Percentiles rank a stretch among this genome's conserved stretches.
phyloP scores from a whole-genome alignment of 2,113 vertebrate species.

The Hydrochoerus hydrochaeris region DNA sequence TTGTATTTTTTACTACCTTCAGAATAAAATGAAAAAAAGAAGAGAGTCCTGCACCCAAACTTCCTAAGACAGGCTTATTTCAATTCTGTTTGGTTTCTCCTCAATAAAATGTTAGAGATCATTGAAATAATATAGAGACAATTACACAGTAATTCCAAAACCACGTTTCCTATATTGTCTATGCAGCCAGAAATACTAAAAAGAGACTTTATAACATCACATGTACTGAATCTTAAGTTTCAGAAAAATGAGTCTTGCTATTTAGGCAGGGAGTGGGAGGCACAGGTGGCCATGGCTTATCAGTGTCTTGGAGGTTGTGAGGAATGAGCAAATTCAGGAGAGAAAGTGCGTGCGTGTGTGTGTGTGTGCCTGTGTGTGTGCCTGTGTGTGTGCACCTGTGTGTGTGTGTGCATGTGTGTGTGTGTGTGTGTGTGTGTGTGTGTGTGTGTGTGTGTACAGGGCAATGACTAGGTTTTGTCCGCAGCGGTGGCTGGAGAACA shows the following conservation, averaged over 20 bases:
- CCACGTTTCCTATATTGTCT: neutral
- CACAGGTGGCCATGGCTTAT: neutral
- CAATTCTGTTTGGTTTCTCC: neutral
- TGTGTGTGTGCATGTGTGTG: neutral
- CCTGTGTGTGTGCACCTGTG: neutral
- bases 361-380: neutral
- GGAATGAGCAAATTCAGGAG: slow-evolving; percentile 12
- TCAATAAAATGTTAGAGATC: slow-evolving; percentile 30
- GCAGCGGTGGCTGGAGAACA: slow-evolving; percentile 54
- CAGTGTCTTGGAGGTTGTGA: neutral
- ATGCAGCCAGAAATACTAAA: neutral
- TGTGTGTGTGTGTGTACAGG: neutral
- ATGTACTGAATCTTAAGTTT: neutral
- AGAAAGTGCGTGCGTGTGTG: neutral
- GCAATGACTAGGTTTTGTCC: slow-evolving; percentile 69
- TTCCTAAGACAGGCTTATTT: neutral
- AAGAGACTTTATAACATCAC: neutral
- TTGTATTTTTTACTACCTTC: no score
- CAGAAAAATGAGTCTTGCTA: neutral
- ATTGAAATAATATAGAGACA: neutral
- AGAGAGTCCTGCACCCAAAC: neutral
- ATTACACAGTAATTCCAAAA: neutral
- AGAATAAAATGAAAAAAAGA: no score
- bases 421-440: neutral
- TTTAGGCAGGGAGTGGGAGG: neutral